A percentile compares a stretch with the other conserved stretches of the same genome.
Conservation (phyloP, 2,113 vertebrate species). For the Otis tarda region DNA sequence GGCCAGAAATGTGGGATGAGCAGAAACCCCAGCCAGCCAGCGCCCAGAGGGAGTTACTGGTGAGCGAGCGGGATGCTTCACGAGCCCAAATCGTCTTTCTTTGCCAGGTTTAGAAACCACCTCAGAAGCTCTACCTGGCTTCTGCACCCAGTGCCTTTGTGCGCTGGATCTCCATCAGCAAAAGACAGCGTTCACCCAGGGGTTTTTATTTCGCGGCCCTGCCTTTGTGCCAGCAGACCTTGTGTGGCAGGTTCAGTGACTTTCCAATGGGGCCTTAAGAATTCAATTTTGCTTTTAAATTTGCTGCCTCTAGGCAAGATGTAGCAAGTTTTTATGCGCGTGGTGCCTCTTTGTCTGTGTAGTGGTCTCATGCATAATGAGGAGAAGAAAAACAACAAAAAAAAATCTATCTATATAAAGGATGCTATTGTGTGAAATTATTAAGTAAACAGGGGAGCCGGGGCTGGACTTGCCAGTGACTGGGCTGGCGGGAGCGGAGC, state of each 20-base stretch:
- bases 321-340: slow-evolving; percentile 52
- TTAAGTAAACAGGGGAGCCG: neutral
- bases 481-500: neutral
- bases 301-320: slow-evolving; percentile 66
- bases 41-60: accelerated
- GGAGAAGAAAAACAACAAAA: neutral
- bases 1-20: neutral
- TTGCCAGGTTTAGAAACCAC: neutral
- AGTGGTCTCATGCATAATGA: slow-evolving; percentile 41
- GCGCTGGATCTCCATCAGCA: slow-evolving; percentile 23
- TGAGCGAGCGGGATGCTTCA: neutral
- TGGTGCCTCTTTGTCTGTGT: slow-evolving; percentile 72
- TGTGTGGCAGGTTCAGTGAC: slow-evolving; percentile 44
- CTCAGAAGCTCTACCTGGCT: neutral
- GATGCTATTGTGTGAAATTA: slow-evolving; percentile 51
- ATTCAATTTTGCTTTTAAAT: slow-evolving; percentile 67
- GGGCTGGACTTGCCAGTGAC: neutral
- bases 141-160: neutral
- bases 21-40: neutral
- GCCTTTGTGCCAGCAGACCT: slow-evolving; percentile 44
- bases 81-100: neutral
- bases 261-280: slow-evolving; percentile 54
- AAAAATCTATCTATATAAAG: slow-evolving; percentile 16
- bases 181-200: neutral
- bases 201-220: neutral